Evolutionary conservation across 2,113 vertebrate species (phyloP).

Genomic region (Campylomormyrus numenius): DNA sequence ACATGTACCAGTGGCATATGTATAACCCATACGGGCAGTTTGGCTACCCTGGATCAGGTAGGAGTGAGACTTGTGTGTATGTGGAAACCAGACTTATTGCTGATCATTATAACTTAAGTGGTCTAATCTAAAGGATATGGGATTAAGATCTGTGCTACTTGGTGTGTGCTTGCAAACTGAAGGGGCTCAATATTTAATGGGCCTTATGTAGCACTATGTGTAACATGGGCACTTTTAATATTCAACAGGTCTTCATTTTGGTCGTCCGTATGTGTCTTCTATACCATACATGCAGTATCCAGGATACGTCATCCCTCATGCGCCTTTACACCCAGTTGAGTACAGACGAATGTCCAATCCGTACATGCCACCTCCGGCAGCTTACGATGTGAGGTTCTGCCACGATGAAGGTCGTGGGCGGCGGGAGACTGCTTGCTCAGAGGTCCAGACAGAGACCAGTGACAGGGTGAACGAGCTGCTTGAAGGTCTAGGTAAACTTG

Average conservation of each 20-base stretch:
- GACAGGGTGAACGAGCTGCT: slow-evolving; percentile 58
- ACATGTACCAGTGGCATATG: slow-evolving; percentile 55
- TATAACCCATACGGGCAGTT: slow-evolving; percentile 53
- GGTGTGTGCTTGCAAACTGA: not conserved
- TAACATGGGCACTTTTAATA: not conserved
- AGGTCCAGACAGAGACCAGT: slow-evolving; percentile 60
- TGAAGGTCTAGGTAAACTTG: slow-evolving; percentile 56
- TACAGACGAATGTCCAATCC: slow-evolving; percentile 59
- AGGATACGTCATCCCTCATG: slow-evolving; percentile 51
- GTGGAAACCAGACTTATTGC: not conserved
- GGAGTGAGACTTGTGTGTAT: too few relatives aligned
- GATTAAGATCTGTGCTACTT: not conserved
- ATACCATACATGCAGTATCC: slow-evolving; percentile 63
- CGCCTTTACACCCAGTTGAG: slow-evolving; percentile 53
- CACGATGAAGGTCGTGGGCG: slow-evolving; percentile 16
- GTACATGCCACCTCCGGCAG: slow-evolving; percentile 42
- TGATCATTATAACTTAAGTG: not conserved
- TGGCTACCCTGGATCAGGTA: slow-evolving; percentile 52
- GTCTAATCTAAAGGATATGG: not conserved
- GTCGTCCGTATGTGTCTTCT: slow-evolving; percentile 53
- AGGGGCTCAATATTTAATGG: not conserved
- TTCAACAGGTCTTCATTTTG: slow-evolving; percentile 51
- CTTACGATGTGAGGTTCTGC: slow-evolving; percentile 35
- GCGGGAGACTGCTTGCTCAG: slow-evolving; percentile 52
- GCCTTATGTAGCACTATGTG: not conserved